Base-by-base conservation (phyloP, 2,113 vertebrate genomes). In the Tautogolabrus adspersus region DNA sequence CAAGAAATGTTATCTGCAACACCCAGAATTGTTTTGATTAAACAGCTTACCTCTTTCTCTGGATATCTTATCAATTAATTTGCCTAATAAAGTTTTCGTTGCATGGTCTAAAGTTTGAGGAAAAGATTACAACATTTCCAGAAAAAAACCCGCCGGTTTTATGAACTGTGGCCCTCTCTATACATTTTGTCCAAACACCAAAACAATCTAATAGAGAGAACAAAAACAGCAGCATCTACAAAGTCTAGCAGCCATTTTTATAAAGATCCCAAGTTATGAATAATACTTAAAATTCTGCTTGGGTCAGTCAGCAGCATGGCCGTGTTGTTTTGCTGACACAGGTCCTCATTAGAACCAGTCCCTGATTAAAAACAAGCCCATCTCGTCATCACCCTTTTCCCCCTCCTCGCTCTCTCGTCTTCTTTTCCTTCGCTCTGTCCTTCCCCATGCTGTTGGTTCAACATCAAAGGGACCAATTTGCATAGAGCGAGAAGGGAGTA, bases 381-480 rank as follows among this genome's bases (percentile, higher is more conserved):
- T 86, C 74, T 68, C 42, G 66, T 84, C 73, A 61, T 71, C 60
- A 42, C 62, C 58, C 44, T 26, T 5, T 30, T 9, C 19, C 30
- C 66, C 81, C 44, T 22, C n/a, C 68, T 72, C 72, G 58, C 21
- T 68, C 74, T 62, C 57, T 3, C 2, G 22, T 79, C 75, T 55
- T 65, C 40, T 72, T 70, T 70, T 72, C 70, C 65, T 68, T 66
- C 61, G 4, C 54, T 58, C 71, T 10, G 72, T 80, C 77, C 77
- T 60, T 84, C 81, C 72, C 72, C 64, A 68, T 66, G 73, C 77
- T 75, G 62, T 66, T 83, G 80, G 82, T 81, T 87, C 76, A 57
- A 90, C 88, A 90, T 93, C 89, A 91, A 91, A 91, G 86, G 65
- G 59, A 55, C 30, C 46, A 62, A 89, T 89, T 86, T 87, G 82